phyloP scores from a whole-genome alignment of 2,797 vertebrate species.

The Vireo griseus region DNA sequence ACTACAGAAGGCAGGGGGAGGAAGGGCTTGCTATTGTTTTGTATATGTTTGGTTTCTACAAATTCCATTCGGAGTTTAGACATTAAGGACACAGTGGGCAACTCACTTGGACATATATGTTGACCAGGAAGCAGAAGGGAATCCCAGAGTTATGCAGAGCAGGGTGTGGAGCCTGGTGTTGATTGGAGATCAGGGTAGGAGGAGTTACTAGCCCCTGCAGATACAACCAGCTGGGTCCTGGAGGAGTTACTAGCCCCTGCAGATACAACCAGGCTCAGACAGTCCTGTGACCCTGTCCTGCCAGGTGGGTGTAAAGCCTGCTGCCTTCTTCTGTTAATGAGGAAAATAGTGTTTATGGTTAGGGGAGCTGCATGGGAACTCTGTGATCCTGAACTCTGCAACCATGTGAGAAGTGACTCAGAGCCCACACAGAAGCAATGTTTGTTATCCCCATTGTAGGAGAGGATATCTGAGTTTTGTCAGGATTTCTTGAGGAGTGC shows the following conservation, averaged over 20 bases:
- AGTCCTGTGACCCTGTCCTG: background rate
- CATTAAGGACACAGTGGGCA: background rate
- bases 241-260: background rate
- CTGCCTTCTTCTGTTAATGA: background rate
- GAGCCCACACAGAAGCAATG: background rate
- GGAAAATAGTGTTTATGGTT: background rate
- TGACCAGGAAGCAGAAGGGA: background rate
- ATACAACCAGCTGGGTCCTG: background rate
- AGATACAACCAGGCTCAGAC: background rate
- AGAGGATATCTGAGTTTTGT: background rate
- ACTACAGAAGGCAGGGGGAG: background rate
- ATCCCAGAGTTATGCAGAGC: background rate
- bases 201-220: background rate
- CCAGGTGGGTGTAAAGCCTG: background rate
- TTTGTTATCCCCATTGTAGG: background rate
- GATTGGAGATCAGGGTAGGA: background rate
- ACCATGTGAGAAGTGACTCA: background rate
- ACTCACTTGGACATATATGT: fast-evolving
- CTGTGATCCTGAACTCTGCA: background rate
- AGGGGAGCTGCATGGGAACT: background rate
- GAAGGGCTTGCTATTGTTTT: background rate
- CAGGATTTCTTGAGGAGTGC: background rate
- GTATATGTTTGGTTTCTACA: background rate
- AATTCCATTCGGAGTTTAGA: background rate
- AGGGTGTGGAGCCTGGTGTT: background rate